A percentile compares a stretch with the other conserved stretches of the same genome.
These are phyloP conservation scores for Neomorphus geoffroyi DNA, from an alignment of 2,797 vertebrate species.

Conservation along the genomic window DNA sequence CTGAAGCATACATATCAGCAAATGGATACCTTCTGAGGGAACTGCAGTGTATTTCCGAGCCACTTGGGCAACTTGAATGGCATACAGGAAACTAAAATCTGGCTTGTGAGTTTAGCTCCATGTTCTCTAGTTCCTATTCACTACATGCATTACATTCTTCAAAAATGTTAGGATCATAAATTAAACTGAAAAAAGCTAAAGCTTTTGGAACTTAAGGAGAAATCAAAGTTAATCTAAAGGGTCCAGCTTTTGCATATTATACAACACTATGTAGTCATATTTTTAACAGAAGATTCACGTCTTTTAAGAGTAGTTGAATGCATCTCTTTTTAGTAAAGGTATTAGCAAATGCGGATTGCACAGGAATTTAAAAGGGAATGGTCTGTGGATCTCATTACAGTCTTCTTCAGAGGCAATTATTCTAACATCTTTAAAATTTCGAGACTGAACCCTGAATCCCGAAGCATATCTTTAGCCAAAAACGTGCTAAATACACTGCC, in stretches of 20 bases:
- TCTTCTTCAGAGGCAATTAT: neutral
- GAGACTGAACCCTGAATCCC: neutral
- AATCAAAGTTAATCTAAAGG: neutral
- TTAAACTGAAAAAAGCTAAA: neutral
- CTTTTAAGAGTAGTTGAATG: neutral
- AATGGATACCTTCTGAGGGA: neutral
- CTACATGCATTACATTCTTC: neutral
- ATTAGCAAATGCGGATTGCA: neutral
- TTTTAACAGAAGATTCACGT: neutral
- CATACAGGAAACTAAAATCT: neutral
- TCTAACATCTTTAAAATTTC: neutral
- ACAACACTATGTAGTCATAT: neutral
- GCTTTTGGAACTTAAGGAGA: neutral
- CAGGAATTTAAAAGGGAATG: neutral
- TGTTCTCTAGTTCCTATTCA: neutral
- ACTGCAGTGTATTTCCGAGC: neutral
- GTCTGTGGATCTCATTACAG: neutral
- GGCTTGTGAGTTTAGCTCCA: neutral
- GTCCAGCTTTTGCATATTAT: neutral
- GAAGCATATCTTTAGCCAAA: neutral
- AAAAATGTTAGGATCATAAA: neutral
- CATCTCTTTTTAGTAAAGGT: neutral
- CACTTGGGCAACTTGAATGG: neutral
- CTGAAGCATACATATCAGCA: accelerated
- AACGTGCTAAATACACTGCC: neutral